A percentile compares a stretch with the other conserved stretches of the same genome.
phyloP scores from a whole-genome alignment of 2,113 vertebrate genomes.

The Cavia porcellus region DNA sequence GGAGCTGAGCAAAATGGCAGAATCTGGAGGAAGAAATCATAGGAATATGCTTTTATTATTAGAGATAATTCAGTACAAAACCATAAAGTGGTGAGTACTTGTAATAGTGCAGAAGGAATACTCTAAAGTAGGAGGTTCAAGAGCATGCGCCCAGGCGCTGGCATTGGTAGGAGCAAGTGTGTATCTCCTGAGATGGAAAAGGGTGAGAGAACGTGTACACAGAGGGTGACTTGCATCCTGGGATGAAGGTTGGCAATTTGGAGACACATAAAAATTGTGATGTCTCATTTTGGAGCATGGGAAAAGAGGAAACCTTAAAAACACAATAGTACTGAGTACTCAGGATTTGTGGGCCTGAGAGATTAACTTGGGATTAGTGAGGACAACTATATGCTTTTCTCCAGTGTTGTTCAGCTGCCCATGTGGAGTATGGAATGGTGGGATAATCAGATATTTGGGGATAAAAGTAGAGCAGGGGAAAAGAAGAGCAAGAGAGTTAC shows the following conservation, averaged over 20 bases:
- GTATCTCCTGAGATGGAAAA: neutral
- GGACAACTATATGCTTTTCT: neutral
- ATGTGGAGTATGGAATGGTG: neutral
- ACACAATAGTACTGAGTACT: neutral
- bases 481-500: neutral
- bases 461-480: neutral
- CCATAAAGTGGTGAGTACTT: neutral
- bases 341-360: neutral
- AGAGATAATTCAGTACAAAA: neutral
- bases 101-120: neutral
- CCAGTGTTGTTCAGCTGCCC: neutral
- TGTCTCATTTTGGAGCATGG: neutral
- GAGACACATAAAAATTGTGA: neutral
- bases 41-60: neutral
- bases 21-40: neutral
- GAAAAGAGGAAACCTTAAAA: neutral
- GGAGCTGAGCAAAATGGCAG: neutral
- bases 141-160: neutral
- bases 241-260: neutral
- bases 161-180: neutral
- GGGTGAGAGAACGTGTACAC: fast-evolving
- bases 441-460: neutral
- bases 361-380: neutral
- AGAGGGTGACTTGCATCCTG: neutral
- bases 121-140: neutral